Evolutionary conservation across 2,888 invertebrate species (phyloP), one percentile per base, ranked within the genome.

Genomic region (Drosophila borborema): DNA sequence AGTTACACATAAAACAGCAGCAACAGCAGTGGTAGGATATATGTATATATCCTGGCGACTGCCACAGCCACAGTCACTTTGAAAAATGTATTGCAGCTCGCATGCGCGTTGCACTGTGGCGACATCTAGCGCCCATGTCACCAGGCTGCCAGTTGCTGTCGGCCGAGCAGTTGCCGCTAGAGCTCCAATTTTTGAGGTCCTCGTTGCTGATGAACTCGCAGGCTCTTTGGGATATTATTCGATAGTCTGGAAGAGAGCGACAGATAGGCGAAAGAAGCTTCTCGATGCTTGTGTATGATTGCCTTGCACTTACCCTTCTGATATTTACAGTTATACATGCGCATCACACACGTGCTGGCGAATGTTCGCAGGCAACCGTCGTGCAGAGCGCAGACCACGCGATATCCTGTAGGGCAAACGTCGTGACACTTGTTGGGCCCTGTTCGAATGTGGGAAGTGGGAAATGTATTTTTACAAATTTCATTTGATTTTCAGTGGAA

Each of bases 311-410:
- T 41, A 86, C 86, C 66, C 48, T 78, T 80, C 58, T 87, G 66
- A 40, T 86, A 86, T 40, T 86, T 86, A 70, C 89, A 86, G 60
- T 86, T 86, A 41, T 86, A 86, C 23, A 86, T 86, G 9, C 72
- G 63, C 86, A 86, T 78, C 7, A 86, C 78, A 64, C 86, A 86
- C 28, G 66, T 77, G 59, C 74, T 86, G 40, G 85, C 76, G 65
- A 86, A 86, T 6, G 78, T 84, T 14, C 89, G 73, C 14, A 86
- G 54, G 40, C 77, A 87, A 1, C 85, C 77, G 7, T 89, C 72
- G 7, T 77, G 46, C 5, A 77, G 53, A 9, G 87, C 86, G 45
- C 86, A 86, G n/a, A 86, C 80, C 10, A 86, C 86, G 9, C 86
- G 71, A 63, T 89, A 86, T 6, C 54, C 51, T 9, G 36, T 65